Percentiles rank a stretch among this genome's conserved stretches.
phyloP scores from a whole-genome alignment of 2,888 invertebrate species.

The Thecophora atra region DNA sequence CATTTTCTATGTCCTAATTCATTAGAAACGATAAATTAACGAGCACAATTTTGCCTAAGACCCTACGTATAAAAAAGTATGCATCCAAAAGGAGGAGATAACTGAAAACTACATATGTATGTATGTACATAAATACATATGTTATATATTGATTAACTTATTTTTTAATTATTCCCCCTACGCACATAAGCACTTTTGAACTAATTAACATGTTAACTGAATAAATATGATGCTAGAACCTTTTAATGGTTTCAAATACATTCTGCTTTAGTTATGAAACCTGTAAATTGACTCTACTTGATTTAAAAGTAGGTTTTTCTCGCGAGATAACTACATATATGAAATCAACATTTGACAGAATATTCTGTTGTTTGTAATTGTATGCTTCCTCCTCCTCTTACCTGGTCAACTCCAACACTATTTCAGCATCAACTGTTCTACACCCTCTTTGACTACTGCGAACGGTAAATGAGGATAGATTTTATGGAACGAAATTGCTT shows the following conservation, averaged over 20 bases:
- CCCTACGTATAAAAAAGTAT: too few species aligned
- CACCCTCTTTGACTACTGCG: neutral
- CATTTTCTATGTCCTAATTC: too few species aligned
- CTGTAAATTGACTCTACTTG: neutral
- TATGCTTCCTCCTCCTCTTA: slow-evolving; percentile 4
- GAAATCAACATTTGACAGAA: slow-evolving; percentile 26
- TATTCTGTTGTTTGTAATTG: slow-evolving; percentile 22
- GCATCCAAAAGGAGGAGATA: too few species aligned
- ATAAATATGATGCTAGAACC: neutral
- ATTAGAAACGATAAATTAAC: too few species aligned
- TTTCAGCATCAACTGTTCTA: slow-evolving; percentile 14
- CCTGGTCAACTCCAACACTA: slow-evolving; percentile 5
- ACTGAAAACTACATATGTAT: too few species aligned
- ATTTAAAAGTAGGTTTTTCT: neutral
- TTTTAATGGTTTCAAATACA: neutral
- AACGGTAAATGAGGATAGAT: too few species aligned
- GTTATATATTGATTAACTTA: neutral
- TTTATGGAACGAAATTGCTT: too few species aligned
- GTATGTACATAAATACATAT: too few species aligned
- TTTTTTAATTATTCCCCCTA: neutral
- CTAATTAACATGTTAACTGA: neutral
- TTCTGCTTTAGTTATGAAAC: neutral
- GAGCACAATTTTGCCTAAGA: too few species aligned
- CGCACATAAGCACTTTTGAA: neutral
- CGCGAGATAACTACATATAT: slow-evolving; percentile 20